Percentiles rank a stretch among this genome's conserved stretches.
phyloP scores from a whole-genome alignment of 2,888 invertebrate species.

The Myopa tessellatipennis region DNA sequence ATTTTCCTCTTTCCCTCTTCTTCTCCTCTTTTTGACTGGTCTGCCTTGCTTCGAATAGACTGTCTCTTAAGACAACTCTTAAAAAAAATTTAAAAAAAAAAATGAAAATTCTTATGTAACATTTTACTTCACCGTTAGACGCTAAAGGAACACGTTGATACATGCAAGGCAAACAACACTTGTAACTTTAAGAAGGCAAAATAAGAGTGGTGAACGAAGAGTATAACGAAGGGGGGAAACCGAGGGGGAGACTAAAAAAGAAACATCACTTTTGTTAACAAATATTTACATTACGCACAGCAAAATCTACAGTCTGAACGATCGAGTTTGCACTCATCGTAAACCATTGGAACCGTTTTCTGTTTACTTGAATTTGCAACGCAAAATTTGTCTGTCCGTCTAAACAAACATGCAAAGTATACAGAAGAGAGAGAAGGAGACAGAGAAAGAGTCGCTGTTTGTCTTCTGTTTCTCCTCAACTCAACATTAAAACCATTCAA shows the following conservation, averaged over 20 bases:
- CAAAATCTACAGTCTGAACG: background rate
- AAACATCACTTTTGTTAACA: conserved; percentile 3
- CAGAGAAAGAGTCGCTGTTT: no score
- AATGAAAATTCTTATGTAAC: conserved; percentile 29
- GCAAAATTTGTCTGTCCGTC: background rate
- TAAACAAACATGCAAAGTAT: no score
- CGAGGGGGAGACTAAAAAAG: background rate
- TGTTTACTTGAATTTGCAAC: background rate
- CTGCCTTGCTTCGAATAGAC: no score
- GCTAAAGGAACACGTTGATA: background rate
- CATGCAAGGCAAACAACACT: background rate
- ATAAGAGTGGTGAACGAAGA: no score
- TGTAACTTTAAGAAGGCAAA: no score
- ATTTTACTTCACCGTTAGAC: background rate
- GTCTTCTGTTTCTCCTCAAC: background rate
- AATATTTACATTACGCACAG: conserved; percentile 28
- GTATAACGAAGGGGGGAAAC: no score
- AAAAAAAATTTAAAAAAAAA: background rate
- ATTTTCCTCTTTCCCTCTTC: no score
- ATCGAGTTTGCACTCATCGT: background rate
- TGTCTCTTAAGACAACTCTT: no score
- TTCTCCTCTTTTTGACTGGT: no score
- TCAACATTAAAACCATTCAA: no score
- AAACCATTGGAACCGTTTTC: background rate
- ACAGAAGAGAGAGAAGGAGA: no score